A percentile compares a stretch with the other conserved stretches of the same genome.
These are phyloP conservation scores for Trogon surrucura DNA, from an alignment of 2,113 vertebrate genomes.

Conservation along the genomic window DNA sequence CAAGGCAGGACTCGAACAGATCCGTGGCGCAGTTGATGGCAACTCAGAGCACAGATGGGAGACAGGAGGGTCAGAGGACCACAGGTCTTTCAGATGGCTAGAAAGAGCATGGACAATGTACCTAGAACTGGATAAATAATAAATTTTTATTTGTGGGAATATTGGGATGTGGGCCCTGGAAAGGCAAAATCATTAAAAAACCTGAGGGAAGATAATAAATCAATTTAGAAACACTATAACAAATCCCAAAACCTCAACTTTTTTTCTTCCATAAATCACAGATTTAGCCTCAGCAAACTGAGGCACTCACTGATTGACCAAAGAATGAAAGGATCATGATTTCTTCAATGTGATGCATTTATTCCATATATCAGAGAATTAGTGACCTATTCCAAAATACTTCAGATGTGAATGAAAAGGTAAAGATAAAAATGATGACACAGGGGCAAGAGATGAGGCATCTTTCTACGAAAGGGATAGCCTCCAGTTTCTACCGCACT, in stretches of 20 bases:
- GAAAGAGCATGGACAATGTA: background rate
- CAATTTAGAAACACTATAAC: background rate
- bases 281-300: background rate
- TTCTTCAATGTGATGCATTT: background rate
- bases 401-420: background rate
- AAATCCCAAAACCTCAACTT: background rate
- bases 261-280: background rate
- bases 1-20: background rate
- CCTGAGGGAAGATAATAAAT: background rate
- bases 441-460: background rate
- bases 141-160: background rate
- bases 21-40: fast-evolving
- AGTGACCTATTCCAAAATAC: background rate
- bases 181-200: background rate
- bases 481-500: background rate
- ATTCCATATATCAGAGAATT: background rate
- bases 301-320: fast-evolving
- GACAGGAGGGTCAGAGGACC: background rate
- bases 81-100: background rate
- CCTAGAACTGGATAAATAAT: background rate
- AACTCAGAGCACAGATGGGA: background rate
- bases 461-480: background rate
- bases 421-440: background rate
- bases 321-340: background rate
- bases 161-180: background rate